Evolutionary conservation across 2,113 vertebrate genomes (phyloP), one percentile per base, ranked within the genome.

Genomic region (Misgurnus mizolepis): DNA sequence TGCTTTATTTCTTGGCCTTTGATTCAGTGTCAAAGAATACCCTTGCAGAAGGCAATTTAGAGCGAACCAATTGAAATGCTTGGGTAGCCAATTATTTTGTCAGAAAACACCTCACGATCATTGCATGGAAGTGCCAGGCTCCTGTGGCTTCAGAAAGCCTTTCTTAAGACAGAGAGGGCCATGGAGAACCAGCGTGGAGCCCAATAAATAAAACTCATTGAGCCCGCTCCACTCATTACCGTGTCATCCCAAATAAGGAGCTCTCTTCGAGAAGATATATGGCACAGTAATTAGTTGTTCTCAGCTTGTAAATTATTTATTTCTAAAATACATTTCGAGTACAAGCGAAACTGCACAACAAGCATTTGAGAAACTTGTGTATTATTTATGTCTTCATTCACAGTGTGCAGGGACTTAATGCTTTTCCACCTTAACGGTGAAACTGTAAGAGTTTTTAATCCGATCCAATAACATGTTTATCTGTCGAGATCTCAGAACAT

Each of bases 1-100:
- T 65, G 55, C 27, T 61, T 56, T 50, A 34, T 81, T 58, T 65
- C 41, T 39, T 75, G 75, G 64, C 49, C 69, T 66, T 40, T 81
- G 67, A 86, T 88, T 83, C 85, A 61, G 89, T 87, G 80, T 56
- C 82, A 85, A 88, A 90, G 88, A 85, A 88, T 83, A 76, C 78
- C 81, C 80, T 83, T 71, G 88, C 84, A 86, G 83, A 84, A 79
- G 76, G 86, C 88, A 87, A 89, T 90, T 86, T 84, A 69, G n/a
- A 88, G 67, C 11, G 67, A 88, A 80, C 82, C 84, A 88, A 91
- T 88, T 84, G 88, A 88, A 90, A 89, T 90, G 88, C 88, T 87
- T 85, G 81, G 85, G 87, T 81, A 87, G 85, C 85, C 90, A 91
- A 92, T 92, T 92, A 91, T 87, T 84, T 84, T 90, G 88, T 91